phyloP scores from a whole-genome alignment of 1,140 invertebrate species.

The Ostrea denselamellosa region DNA sequence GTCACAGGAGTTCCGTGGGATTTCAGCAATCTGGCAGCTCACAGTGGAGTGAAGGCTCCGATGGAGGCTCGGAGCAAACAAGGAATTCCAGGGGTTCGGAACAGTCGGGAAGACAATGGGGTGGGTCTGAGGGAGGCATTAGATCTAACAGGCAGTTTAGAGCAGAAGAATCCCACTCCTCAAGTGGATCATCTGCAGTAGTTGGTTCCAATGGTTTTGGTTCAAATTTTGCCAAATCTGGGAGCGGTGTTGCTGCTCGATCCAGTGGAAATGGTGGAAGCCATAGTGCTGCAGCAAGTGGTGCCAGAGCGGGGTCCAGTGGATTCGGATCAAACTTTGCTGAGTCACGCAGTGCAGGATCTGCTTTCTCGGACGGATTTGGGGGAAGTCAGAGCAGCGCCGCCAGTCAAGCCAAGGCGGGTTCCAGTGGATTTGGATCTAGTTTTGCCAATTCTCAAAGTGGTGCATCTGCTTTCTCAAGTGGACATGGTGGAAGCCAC shows the following conservation, averaged over 20 bases:
- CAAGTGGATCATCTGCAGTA: not conserved
- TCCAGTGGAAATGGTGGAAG: not conserved
- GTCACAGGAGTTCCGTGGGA: not conserved
- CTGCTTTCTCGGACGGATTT: not conserved
- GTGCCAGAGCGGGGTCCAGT: not conserved
- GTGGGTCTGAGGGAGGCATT: not conserved
- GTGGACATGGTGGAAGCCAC: not conserved
- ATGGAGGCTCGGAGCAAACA: not conserved
- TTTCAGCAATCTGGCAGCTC: not conserved
- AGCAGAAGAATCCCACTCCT: not conserved
- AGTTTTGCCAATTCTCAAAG: conserved; percentile 6
- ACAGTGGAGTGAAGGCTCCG: not conserved
- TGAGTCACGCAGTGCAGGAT: not conserved
- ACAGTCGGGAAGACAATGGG: not conserved
- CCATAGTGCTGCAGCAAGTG: not conserved
- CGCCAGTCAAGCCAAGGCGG: not conserved
- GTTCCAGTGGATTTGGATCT: conserved; percentile 5
- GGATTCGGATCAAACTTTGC: conserved; percentile 21
- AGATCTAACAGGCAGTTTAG: not conserved
- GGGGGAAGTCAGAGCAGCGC: not conserved
- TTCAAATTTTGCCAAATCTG: not conserved
- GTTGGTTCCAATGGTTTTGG: not conserved
- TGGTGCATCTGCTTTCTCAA: not conserved
- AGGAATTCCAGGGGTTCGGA: not conserved
- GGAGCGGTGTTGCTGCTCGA: not conserved